Evolutionary conservation across 2,888 invertebrate genomes (phyloP).

Genomic region (Torymus tubicola): DNA sequence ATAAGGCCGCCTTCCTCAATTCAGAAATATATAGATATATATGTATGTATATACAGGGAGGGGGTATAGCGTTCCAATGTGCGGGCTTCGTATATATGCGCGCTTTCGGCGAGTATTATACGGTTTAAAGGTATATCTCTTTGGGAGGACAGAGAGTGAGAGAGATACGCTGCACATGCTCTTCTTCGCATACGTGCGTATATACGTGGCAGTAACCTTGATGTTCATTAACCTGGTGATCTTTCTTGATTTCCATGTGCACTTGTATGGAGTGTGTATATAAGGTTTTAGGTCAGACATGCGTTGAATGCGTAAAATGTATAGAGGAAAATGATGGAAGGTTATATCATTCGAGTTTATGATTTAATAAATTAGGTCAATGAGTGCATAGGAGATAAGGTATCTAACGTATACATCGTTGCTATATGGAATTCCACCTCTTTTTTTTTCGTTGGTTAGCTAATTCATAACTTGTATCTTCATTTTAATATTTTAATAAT

Average conservation of each 20-base stretch:
- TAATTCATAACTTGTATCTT: slow-evolving; percentile 14
- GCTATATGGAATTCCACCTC: no score
- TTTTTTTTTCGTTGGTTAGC: slow-evolving; percentile 38
- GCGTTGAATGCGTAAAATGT: no score
- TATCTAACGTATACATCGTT: no score
- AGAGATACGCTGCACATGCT: slow-evolving; percentile 57
- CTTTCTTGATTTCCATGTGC: slow-evolving; percentile 12
- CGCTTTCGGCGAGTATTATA: slow-evolving; percentile 48
- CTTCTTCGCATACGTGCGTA: slow-evolving; percentile 61
- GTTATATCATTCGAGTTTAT: no score
- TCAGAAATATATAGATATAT: slow-evolving; percentile 71
- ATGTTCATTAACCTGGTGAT: slow-evolving; percentile 69
- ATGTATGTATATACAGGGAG: slow-evolving; percentile 51
- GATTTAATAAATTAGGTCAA: no score
- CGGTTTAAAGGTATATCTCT: slow-evolving; percentile 50
- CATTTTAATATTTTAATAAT: no score
- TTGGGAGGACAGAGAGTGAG: slow-evolving; percentile 25
- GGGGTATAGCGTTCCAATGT: slow-evolving; percentile 54
- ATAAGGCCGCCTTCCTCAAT: slow-evolving; percentile 75
- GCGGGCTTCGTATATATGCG: slow-evolving; percentile 56
- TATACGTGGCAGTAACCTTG: slow-evolving; percentile 59
- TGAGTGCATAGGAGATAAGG: no score
- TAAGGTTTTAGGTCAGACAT: no score
- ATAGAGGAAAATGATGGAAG: no score
- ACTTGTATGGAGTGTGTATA: slow-evolving; percentile 37